Base-by-base conservation (phyloP, 92 coral and sea anemone genomes). In the Virgularia gustaviana region DNA sequence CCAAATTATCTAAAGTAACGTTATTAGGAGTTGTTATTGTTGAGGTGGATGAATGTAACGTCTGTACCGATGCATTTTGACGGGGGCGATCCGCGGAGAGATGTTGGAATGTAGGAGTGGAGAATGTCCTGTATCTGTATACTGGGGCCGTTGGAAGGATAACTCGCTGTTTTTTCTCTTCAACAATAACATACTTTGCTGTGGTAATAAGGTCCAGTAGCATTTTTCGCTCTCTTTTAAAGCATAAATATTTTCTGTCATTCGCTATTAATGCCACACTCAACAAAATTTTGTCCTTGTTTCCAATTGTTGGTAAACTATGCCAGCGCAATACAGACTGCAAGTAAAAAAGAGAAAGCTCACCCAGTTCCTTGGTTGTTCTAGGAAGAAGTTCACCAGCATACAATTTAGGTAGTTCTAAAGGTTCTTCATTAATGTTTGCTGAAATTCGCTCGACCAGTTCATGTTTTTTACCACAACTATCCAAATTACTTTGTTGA, bases 131-230 rank as follows among this genome's bases (percentile, higher is more conserved):
- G 52, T 16, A 38, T 73, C 39, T 57, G 36, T 57, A 23, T 25
- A 57, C 58, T 35, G 79, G 79, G 27, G 70, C 16, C 38, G 53
- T 32, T 72, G 57, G 38, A 11, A 73, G 55, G 3, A 38, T 22
- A 59, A 73, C 53, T 37, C 23, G 38, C 24, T 75, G 80, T 53
- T 63, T 63, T 35, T 38, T 63, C 47, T 62, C 63, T 75, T 75
- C 63, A 32, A 61, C 34, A 30, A 75, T 75, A n/a, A 49, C 33
- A 57, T 60, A 39, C 51, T 67, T 59, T 19, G 79, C 23, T n/a
- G 42, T 65, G 30, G 79, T 58, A 45, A 74, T 36, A 45, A 74
- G 44, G 15, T 74, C 79, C 37, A 74, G 53, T 41, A 74, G 61
- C 41, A 29, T 35, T 74, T 74, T 52, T 59, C 70, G 32, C 71